Conservation (phyloP, 2,888 invertebrate genomes). For the Meta bourneti region DNA sequence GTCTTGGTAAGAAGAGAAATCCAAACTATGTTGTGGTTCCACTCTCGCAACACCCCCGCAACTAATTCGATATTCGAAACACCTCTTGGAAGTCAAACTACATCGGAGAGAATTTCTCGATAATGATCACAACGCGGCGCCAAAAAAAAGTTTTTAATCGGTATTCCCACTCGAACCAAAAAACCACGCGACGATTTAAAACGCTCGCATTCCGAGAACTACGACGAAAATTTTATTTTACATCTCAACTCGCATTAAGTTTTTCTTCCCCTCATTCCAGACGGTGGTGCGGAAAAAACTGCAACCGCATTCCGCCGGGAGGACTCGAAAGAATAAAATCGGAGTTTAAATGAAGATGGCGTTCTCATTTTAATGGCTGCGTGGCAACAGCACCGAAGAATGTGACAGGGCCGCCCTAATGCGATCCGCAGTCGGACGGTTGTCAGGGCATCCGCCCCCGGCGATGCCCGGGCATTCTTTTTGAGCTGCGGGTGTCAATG, state of each 20-base stretch:
- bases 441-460: constrained; percentile 18
- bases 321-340: neutral
- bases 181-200: neutral
- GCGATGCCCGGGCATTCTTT: constrained; percentile 40
- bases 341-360: neutral
- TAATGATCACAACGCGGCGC: neutral
- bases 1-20: no score
- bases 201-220: constrained; percentile 34
- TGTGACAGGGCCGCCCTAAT: constrained; percentile 23
- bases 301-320: constrained; percentile 43
- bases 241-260: constrained; percentile 22
- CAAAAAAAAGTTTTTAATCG: neutral
- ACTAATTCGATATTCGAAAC: neutral
- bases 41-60: neutral
- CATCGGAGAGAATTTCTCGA: neutral
- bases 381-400: constrained; percentile 53
- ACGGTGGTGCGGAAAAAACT: constrained; percentile 6
- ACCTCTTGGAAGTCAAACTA: neutral
- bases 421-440: constrained; percentile 33
- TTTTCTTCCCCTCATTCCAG: constrained; percentile 2
- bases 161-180: neutral
- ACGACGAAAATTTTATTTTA: constrained; percentile 15
- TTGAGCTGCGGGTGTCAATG: neutral
- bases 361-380: constrained; percentile 63
- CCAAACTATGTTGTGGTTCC: no score